These are phyloP conservation scores for Eulemur rubriventer DNA, from an alignment of 2,797 vertebrate species.

Conservation along the genomic window DNA sequence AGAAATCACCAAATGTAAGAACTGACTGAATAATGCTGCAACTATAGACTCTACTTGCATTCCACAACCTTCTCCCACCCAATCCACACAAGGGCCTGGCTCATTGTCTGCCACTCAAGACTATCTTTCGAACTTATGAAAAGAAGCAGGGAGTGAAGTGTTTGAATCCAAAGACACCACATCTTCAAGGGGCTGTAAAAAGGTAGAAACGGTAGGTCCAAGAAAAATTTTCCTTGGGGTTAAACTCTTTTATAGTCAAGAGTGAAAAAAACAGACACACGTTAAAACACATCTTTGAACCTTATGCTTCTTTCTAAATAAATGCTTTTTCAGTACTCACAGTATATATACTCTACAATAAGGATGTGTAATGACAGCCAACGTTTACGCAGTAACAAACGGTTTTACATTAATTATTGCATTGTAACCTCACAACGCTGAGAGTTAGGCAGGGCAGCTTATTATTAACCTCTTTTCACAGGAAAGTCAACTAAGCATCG, in stretches of 20 bases:
- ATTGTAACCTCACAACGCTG: not conserved
- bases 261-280: not conserved
- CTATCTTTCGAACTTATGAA: not conserved
- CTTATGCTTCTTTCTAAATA: not conserved
- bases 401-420: not conserved
- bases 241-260: not conserved
- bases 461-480: not conserved
- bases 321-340: not conserved
- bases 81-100: not conserved
- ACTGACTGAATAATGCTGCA: not conserved
- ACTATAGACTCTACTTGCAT: accelerated
- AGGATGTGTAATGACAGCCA: not conserved
- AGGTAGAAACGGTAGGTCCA: not conserved
- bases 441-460: too few relatives aligned
- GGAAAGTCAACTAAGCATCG: too few relatives aligned
- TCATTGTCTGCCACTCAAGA: not conserved
- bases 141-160: not conserved
- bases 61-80: accelerated
- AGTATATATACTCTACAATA: too few relatives aligned
- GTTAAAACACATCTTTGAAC: not conserved
- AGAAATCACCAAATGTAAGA: not conserved
- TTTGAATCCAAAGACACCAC: not conserved
- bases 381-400: too few relatives aligned
- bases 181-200: not conserved
- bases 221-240: not conserved